phyloP scores from a whole-genome alignment of 2,797 vertebrate species.

The Todus mexicanus region DNA sequence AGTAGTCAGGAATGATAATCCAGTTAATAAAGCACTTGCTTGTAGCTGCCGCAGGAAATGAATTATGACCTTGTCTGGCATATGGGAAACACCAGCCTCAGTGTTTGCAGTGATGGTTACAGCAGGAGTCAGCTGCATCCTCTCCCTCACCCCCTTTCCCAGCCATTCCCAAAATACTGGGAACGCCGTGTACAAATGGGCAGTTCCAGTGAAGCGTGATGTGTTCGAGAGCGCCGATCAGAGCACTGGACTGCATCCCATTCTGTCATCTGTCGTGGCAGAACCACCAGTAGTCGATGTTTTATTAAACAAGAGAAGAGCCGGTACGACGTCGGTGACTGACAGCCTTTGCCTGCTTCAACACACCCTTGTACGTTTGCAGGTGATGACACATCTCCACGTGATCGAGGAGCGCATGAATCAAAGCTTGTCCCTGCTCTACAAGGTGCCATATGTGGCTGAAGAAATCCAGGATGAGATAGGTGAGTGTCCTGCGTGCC shows the following conservation, averaged over 20 bases:
- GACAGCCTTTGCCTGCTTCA: not conserved
- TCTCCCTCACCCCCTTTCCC: not conserved
- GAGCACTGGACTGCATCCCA: not conserved
- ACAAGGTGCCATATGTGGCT: slow-evolving; percentile 95
- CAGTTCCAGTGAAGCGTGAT: not conserved
- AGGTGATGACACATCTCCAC: slow-evolving; percentile 98
- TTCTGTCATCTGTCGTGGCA: not conserved
- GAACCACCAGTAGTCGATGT: not conserved
- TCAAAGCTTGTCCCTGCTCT: slow-evolving; percentile 95
- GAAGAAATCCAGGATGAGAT: slow-evolving; percentile 97
- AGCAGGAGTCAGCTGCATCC: not conserved
- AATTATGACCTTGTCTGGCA: not conserved
- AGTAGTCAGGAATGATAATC: not conserved
- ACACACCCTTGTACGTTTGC: not conserved
- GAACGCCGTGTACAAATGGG: accelerated
- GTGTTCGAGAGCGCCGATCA: not conserved
- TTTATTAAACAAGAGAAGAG: not conserved
- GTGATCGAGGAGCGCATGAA: slow-evolving; percentile 99
- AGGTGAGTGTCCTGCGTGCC: slow-evolving; percentile 69
- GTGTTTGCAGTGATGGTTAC: not conserved
- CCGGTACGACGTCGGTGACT: not conserved
- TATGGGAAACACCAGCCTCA: not conserved
- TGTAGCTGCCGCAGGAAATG: not conserved
- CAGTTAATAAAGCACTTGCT: not conserved
- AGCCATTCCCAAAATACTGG: not conserved